Evolutionary conservation across 2,888 invertebrate species (phyloP), one percentile per base, ranked within the genome.

Genomic region (Netelia fuscicornis): DNA sequence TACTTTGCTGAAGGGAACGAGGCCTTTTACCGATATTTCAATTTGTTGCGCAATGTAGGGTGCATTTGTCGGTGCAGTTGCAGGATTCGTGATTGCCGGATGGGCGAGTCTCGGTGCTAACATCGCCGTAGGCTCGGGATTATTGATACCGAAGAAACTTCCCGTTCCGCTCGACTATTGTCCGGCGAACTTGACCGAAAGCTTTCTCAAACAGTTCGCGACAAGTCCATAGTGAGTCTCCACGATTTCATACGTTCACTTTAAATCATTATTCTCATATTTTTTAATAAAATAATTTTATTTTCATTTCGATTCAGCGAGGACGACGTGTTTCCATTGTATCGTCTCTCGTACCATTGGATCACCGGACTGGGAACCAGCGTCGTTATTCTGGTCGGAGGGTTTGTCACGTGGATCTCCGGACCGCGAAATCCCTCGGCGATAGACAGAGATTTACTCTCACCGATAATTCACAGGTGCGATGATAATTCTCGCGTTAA

Each of bases 261-360:
- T 30, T 0, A 30, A 30, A 30, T 30, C 3, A 2, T 30, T 30
- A 30, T 30, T 30, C 5, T 30, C 6, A 30, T 30, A 48, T 67
- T 17, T 42, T 68, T 5, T 23, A 42, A 54, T 23, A 64, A 54
- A 30, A 23, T 56, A 23, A 13, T 25, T 58, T 6, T n/a, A 64
- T 20, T 84, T 71, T 11, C 23, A 2, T 60, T 37, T 62, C 8
- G n/a, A 13, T 85, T 10, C 85, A 92, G 93, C 60, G 93, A 93
- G 78, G 95, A 95, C 2, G 91, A 94, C 72, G 95, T 96, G 67
- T 97, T 97, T 92, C 96, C 97, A 0, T 92, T 97, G 13, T 97
- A 97, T 94, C 96, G 97, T 10, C 90, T 98, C 64, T 97, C 97
- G 0, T 98, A 97, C 93, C 96, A 97, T 92, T 97, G 97, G 97